A percentile compares a stretch with the other conserved stretches of the same genome.
phyloP scores from a whole-genome alignment of 2,888 invertebrate species.

The Lasioglossum figueresi region DNA sequence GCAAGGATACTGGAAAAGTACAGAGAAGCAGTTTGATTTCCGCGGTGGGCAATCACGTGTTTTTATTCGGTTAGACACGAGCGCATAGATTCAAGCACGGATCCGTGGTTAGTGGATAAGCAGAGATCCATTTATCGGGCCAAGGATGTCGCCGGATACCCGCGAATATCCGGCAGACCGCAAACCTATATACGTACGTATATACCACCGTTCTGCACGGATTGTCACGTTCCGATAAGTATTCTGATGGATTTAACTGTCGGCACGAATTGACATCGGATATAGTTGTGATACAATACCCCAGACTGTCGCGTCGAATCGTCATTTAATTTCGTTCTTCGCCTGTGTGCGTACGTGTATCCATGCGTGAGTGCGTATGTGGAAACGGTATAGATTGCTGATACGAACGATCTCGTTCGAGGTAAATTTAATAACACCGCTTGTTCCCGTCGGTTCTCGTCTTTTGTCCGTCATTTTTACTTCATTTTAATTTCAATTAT shows the following conservation, averaged over 20 bases:
- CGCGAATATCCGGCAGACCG: slow-evolving; percentile 61
- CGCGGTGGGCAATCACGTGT: slow-evolving; percentile 18
- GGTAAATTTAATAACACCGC: slow-evolving; percentile 11
- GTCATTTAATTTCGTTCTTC: slow-evolving; percentile 28
- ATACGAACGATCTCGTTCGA: slow-evolving; percentile 18
- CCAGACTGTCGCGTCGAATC: not conserved
- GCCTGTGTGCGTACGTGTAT: not conserved
- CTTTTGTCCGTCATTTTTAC: not conserved
- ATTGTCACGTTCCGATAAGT: slow-evolving; percentile 61
- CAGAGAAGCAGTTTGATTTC: not conserved
- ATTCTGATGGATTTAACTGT: slow-evolving; percentile 53
- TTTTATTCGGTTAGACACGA: slow-evolving; percentile 29
- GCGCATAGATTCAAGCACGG: slow-evolving; percentile 12
- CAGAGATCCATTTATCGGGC: slow-evolving; percentile 62
- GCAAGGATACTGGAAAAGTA: not conserved
- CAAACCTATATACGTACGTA: slow-evolving; percentile 23
- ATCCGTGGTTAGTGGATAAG: slow-evolving; percentile 54
- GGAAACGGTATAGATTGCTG: slow-evolving; percentile 11
- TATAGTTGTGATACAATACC: slow-evolving; percentile 27
- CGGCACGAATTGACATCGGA: slow-evolving; percentile 41
- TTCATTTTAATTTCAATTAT: not conserved
- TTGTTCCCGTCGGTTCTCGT: not conserved
- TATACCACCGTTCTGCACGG: slow-evolving; percentile 22
- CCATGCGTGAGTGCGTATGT: not conserved
- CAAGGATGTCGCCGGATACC: slow-evolving; percentile 67